Conservation (phyloP, 2,888 invertebrate genomes). For the Cantharis rustica region DNA sequence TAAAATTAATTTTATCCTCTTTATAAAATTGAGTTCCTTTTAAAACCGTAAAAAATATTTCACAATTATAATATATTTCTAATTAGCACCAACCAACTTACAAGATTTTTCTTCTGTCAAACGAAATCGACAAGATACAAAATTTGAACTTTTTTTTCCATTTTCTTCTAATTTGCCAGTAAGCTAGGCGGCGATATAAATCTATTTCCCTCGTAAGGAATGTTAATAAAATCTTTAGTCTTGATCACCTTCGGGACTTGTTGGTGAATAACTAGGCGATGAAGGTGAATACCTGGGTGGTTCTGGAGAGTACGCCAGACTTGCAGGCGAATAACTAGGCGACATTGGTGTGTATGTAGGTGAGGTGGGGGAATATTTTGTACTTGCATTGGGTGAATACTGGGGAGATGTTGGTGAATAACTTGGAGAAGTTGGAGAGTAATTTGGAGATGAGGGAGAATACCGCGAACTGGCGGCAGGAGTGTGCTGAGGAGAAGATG, state of each 20-base stretch:
- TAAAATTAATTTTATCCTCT: background rate
- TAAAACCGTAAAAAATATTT: background rate
- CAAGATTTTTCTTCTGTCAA: background rate
- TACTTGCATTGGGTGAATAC: conserved; percentile 75
- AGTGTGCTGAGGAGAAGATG: conserved; percentile 74
- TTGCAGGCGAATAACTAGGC: conserved; percentile 78
- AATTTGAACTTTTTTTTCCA: background rate
- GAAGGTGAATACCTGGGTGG: conserved; percentile 79
- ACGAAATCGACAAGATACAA: background rate
- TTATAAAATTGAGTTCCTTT: background rate
- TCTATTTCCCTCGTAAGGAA: background rate
- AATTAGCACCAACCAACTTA: background rate
- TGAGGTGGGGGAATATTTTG: conserved; percentile 81
- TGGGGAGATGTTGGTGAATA: conserved; percentile 80
- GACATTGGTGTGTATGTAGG: conserved; percentile 81
- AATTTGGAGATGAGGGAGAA: conserved; percentile 70
- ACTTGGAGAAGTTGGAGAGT: conserved; percentile 75
- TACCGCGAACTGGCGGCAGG: conserved; percentile 76
- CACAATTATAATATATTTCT: background rate
- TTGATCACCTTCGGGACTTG: conserved; percentile 64
- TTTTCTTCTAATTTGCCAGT: background rate
- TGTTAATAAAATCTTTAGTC: conserved; percentile 32
- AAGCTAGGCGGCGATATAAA: background rate
- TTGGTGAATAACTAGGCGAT: conserved; percentile 73
- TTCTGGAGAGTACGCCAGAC: conserved; percentile 79